Evolutionary conservation across 2,888 invertebrate species (phyloP), one percentile per base, ranked within the genome.

Genomic region (Carabus problematicus): DNA sequence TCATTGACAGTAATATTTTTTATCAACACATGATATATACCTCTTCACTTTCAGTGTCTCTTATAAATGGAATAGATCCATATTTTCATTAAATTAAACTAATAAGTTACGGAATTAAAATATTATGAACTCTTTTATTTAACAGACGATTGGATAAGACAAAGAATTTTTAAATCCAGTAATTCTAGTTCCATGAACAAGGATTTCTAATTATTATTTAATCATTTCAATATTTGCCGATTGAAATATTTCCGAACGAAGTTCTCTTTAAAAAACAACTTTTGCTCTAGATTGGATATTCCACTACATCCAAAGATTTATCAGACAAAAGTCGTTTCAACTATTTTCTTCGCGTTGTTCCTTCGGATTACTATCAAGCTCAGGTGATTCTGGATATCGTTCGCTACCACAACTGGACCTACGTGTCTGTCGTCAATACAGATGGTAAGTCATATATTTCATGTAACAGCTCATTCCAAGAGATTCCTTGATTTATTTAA

Each of bases 281-380:
- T 29, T 29, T 29, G 29, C 29, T 29, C 0, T 90, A 92, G 83
- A 87, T 92, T 70, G 90, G 91, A 19, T 93, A 92, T 82, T 91
- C 91, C 19, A 91, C 92, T 55, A 93, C 93, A 41, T 89, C 89
- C 19, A 86, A 87, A 74, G 91, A 91, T 79, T 84, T 93, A 60
- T 91, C 91, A 72, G 89, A 91, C 80, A 92, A 91, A 78, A 87
- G 86, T 72, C 83, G 90, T 72, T 93, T 89, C 82, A 87, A 89
- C 75, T 92, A 91, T 75, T 93, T 92, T 81, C 84, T 91, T 76
- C 85, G 93, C 43, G 91, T 92, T 29, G 92, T 92, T 49, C 92
- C 92, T 9, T 89, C 91, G 0, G 92, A 93, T 82, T 87, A 86
- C 74, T 89, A 89, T 81, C 92, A 92, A 82, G 92, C 91, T 12